These are phyloP conservation scores for Otolemur crassicaudatus DNA, from an alignment of 2,797 vertebrate genomes.

Conservation along the genomic window DNA sequence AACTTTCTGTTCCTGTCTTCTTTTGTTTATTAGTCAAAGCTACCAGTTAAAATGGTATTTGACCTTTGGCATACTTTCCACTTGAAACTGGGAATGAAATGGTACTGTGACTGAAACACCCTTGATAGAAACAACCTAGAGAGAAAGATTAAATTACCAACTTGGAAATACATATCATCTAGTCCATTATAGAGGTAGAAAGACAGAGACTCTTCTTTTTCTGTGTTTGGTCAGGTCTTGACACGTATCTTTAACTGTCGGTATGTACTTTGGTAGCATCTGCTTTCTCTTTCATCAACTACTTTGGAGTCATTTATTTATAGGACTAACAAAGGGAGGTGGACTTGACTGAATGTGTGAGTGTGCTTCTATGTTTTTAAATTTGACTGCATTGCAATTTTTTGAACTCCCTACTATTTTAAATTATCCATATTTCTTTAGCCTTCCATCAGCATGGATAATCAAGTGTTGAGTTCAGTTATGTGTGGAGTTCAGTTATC, in stretches of 20 bases:
- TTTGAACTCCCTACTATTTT: conserved; percentile 55
- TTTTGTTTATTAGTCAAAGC: not conserved
- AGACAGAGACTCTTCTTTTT: not conserved
- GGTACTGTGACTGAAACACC: not conserved
- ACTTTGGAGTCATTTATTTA: not conserved
- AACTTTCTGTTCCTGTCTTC: not conserved
- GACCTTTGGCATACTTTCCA: not conserved
- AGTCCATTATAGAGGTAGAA: not conserved
- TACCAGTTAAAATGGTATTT: not conserved
- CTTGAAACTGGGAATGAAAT: not conserved
- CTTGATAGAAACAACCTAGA: not conserved
- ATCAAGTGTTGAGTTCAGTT: conserved; percentile 28
- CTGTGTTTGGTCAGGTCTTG: not conserved
- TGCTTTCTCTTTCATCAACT: not conserved
- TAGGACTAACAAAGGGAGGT: not conserved
- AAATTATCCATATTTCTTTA: conserved; percentile 24
- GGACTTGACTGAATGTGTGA: not conserved
- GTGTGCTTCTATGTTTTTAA: not conserved
- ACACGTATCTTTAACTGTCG: not conserved
- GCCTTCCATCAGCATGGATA: conserved; percentile 26
- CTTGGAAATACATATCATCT: not conserved
- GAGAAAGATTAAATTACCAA: not conserved
- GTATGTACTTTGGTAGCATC: not conserved
- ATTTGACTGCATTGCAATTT: conserved; percentile 13
- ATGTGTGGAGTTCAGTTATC: conserved; percentile 28